Percentiles rank a stretch among this genome's conserved stretches.
Conservation (phyloP, 2,888 invertebrate species). For the Parnassius apollo region DNA sequence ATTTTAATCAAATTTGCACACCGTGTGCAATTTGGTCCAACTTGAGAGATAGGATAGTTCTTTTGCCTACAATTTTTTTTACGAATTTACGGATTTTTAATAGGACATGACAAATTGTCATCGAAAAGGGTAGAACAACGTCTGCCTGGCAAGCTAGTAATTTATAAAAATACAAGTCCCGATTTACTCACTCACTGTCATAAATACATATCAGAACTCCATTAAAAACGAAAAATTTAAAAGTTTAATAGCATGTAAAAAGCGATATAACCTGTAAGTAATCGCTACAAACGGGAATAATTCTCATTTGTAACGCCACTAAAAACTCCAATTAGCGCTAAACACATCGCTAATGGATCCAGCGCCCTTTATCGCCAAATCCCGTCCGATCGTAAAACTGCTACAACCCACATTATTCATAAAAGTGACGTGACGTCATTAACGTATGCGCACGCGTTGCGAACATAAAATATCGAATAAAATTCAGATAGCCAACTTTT, state of each 20-base stretch:
- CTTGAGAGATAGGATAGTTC: too few relatives aligned
- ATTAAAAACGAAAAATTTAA: constrained; percentile 1
- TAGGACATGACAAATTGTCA: too few relatives aligned
- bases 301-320: constrained; percentile 43
- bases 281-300: constrained; percentile 31
- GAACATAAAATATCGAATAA: constrained; percentile 42
- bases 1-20: too few relatives aligned
- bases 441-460: constrained; percentile 68
- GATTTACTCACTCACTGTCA: too few relatives aligned
- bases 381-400: constrained; percentile 51
- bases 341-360: constrained; percentile 55
- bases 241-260: constrained; percentile 8
- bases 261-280: constrained; percentile 22
- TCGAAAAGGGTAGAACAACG: too few relatives aligned
- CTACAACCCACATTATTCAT: constrained; percentile 49
- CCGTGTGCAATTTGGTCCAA: too few relatives aligned
- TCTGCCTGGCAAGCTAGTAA: too few relatives aligned
- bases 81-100: too few relatives aligned
- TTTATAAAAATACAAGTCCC: too few relatives aligned
- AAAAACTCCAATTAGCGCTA: constrained; percentile 67
- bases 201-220: not conserved
- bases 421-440: constrained; percentile 45
- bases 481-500: constrained; percentile 31
- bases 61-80: too few relatives aligned
- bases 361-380: constrained; percentile 55